Conservation (phyloP, 2,888 invertebrate genomes). For the Athetis lepigone region DNA sequence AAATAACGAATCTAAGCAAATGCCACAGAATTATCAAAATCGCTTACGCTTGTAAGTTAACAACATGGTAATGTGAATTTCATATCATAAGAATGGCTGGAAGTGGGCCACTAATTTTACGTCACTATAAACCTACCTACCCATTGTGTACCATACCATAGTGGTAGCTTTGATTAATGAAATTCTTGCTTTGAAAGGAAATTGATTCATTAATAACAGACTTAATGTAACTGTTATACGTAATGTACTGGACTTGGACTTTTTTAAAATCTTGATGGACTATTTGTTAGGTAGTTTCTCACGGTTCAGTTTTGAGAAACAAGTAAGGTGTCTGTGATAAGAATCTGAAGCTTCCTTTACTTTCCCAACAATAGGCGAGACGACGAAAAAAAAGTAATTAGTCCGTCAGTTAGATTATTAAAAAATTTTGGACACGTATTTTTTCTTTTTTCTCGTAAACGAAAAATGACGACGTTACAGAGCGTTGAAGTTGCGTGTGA, state of each 20-base stretch:
- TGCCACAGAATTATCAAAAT: not conserved
- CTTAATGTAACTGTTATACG: conserved; percentile 1
- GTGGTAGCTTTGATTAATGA: conserved; percentile 25
- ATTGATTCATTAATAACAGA: conserved; percentile 29
- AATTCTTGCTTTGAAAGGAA: conserved; percentile 15
- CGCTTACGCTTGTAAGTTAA: conserved; percentile 39
- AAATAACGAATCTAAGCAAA: too few relatives aligned
- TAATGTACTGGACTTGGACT: not conserved
- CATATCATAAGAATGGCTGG: conserved; percentile 49
- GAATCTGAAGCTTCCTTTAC: not conserved
- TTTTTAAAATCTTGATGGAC: conserved; percentile 11
- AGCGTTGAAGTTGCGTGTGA: too few relatives aligned
- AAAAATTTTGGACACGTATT: too few relatives aligned
- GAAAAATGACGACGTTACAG: too few relatives aligned
- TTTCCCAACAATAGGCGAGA: not conserved
- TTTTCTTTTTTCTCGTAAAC: too few relatives aligned
- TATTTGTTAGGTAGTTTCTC: conserved; percentile 18
- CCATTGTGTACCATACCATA: conserved; percentile 20
- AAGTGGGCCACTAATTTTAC: conserved; percentile 50
- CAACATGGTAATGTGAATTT: conserved; percentile 35
- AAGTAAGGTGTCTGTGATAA: not conserved
- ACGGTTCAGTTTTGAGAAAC: not conserved
- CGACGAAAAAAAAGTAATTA: too few relatives aligned
- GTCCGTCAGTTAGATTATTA: too few relatives aligned
- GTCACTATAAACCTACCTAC: conserved; percentile 35